Base-by-base conservation (phyloP, 2,888 invertebrate species). In the Drosophila falleni region DNA sequence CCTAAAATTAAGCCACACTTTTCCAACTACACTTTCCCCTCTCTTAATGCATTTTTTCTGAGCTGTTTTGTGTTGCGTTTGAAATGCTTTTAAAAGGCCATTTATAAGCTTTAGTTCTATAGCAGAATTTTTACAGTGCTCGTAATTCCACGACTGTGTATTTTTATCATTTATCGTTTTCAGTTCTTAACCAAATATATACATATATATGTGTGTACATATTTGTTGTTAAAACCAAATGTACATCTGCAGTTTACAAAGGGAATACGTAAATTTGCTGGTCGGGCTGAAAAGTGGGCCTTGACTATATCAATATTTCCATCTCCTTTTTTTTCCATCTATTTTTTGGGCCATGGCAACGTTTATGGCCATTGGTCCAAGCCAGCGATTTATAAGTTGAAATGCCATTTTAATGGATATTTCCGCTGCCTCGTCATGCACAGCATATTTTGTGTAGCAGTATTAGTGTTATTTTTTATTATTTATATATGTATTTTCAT, bases 391-490 rank as follows among this genome's bases (percentile, higher is more conserved):
- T 88, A 86, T 86, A 88, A 88, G 84, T 83, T 86, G 54, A 83
- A 86, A 86, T 81, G 80, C 75, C 80, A 81, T 81, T 86, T 86
- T 88, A 88, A 88, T 88, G 85, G 88, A 83, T 86, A 86, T 88
- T 86, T 88, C 88, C 87, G 83, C 70, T 80, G 76, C 60, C 56
- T 71, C 62, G 64, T 63, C 77, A 64, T 70, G 60, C 71, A 69
- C 80, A 81, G 71, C 85, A 84, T 75, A 73, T 80, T 74, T 71
- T 58, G 61, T 63, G 56, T 54, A 54, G 69, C 67, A 67, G 69
- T 71, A 71, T 55, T 76, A 62, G 71, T 47, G 58, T 39, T 61
- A 33, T 59, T 55, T 16, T 47, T 19, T 54, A 35, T 46, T 46
- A 16, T 56, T 33, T 56, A 31, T 41, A 16, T 44, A 46, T 35